These are phyloP conservation scores for Decapterus maruadsi DNA, from an alignment of 2,797 vertebrate species.

Conservation along the genomic window DNA sequence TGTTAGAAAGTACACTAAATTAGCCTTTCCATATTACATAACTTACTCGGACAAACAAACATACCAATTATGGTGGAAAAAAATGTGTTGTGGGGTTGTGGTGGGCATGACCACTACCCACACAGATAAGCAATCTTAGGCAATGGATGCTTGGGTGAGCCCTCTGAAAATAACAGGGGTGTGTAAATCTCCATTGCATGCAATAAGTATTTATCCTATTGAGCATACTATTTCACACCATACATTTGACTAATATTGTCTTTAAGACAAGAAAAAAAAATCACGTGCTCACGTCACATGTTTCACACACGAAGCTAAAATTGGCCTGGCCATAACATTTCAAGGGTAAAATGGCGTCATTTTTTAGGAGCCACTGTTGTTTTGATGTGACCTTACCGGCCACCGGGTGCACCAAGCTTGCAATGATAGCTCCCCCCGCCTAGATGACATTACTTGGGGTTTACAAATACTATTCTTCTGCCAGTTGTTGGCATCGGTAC, in stretches of 20 bases:
- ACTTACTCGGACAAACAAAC: slow-evolving; percentile 2
- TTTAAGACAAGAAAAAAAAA: neutral
- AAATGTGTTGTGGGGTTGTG: neutral
- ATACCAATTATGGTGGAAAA: neutral
- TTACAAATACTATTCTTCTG: too few relatives aligned
- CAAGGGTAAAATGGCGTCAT: slow-evolving; percentile 72
- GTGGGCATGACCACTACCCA: slow-evolving; percentile 3
- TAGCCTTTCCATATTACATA: neutral
- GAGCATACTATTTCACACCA: too few relatives aligned
- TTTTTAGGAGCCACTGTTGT: neutral
- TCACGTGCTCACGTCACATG: neutral
- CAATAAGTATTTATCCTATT: neutral
- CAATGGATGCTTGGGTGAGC: fast-evolving
- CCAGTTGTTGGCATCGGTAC: neutral
- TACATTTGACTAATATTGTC: too few relatives aligned
- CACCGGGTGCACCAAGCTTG: fast-evolving
- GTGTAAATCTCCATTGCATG: neutral
- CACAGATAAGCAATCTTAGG: neutral
- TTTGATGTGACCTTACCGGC: slow-evolving; percentile 24
- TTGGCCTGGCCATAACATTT: neutral
- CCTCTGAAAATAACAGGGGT: neutral
- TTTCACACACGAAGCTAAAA: neutral
- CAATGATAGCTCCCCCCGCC: neutral
- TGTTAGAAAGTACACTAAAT: neutral
- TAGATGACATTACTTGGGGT: neutral